Evolutionary conservation across 2,113 vertebrate genomes (phyloP), one percentile per base, ranked within the genome.

Genomic region (Clarias batrachus): DNA sequence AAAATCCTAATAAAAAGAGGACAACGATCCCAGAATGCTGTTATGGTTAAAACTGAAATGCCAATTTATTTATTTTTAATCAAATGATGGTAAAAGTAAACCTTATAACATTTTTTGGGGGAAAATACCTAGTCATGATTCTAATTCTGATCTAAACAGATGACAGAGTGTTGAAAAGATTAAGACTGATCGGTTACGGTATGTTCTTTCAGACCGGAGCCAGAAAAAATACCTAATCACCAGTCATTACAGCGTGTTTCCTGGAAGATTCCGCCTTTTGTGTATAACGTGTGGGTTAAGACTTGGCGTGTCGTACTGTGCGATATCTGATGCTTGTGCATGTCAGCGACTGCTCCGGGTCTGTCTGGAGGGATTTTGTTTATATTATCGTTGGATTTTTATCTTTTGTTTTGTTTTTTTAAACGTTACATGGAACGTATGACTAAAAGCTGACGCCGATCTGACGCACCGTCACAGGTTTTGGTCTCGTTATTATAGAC

Each of bases 401-500:
- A 13, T 16, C 73, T 52, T 17, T 23, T 21, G 19, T 16, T 19
- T 76, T 52, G 10, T 41, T 41, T 41, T 7, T 48, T 48, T 48
- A 3, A 60, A 7, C 0, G 54, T 30, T 56, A 56, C 56, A 70
- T 27, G 73, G 33, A 57, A 21, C 2, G 3, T 0, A 54, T 78
- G 60, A 76, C 14, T 25, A 33, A n/a, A 33, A 19, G 82, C 19
- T 30, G 2, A 23, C 13, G 10, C 25, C 17, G 27, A 63, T 52
- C 25, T n/a, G 59, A 68, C 86, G 88, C 92, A 99, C 98, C 98
- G 73, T 90, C 89, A 79, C 98, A 99, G 88, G 93, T 93, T 91
- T 96, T 96, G 88, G 92, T 96, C 85, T 92, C 85, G 0, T 95
- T 91, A 87, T 97, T 92, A 0, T 97, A 99, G 1, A 91, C 85